Evolutionary conservation across 2,797 vertebrate genomes (phyloP).

Genomic region (Neoniphon sammara): DNA sequence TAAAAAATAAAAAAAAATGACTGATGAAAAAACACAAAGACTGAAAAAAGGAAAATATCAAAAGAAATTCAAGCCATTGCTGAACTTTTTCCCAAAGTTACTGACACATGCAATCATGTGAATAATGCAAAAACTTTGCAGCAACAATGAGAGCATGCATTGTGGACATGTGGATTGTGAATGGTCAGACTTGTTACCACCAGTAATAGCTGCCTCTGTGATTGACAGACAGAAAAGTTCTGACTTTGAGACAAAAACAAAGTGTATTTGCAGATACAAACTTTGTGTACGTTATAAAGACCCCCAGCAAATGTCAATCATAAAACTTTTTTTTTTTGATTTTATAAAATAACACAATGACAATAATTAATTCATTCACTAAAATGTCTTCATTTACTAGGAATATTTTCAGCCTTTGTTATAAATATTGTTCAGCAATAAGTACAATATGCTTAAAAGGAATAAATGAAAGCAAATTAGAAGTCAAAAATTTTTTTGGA

Average conservation of each 20-base stretch:
- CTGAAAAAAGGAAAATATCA: constrained; percentile 50
- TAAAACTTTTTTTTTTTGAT: constrained; percentile 19
- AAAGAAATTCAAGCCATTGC: constrained; percentile 49
- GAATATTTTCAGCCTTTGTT: constrained; percentile 10
- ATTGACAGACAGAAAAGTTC: constrained; percentile 63
- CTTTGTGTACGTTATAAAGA: constrained; percentile 35
- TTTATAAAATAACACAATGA: constrained; percentile 11
- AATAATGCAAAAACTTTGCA: constrained; percentile 53
- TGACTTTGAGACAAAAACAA: constrained; percentile 53
- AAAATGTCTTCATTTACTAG: constrained; percentile 7
- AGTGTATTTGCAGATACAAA: constrained; percentile 47
- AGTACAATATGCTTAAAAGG: constrained; percentile 10
- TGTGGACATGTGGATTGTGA: constrained; percentile 66
- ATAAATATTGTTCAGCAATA: constrained; percentile 11
- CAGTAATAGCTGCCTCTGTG: constrained; percentile 83
- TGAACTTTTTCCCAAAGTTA: constrained; percentile 43
- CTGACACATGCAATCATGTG: constrained; percentile 55
- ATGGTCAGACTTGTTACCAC: constrained; percentile 71
- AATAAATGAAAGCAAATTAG: not conserved
- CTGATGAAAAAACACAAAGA: constrained; percentile 50
- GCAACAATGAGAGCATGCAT: constrained; percentile 53
- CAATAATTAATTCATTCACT: not conserved
- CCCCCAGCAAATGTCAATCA: constrained; percentile 42
- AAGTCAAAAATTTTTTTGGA: not conserved
- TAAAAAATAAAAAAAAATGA: constrained; percentile 41